Percentiles rank a stretch among this genome's conserved stretches.
These are phyloP conservation scores for Drosophila atripex DNA, from an alignment of 2,888 invertebrate genomes.

Conservation along the genomic window DNA sequence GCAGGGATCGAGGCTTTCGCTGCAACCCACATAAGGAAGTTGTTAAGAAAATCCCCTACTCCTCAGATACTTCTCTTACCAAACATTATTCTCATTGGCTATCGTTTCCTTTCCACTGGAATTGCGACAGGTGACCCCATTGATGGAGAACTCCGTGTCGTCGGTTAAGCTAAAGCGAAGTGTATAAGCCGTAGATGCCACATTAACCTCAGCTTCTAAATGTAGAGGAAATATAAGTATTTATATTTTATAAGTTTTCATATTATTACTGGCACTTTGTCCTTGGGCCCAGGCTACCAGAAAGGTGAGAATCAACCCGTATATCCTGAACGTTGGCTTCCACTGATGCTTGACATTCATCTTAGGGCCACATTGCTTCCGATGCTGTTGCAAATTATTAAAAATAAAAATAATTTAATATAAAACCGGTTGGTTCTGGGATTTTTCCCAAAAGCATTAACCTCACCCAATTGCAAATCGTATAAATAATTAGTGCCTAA, in stretches of 20 bases:
- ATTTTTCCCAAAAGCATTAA: slow-evolving; percentile 29
- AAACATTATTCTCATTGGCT: slow-evolving; percentile 58
- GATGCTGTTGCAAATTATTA: slow-evolving; percentile 36
- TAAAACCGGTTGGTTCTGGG: slow-evolving; percentile 27
- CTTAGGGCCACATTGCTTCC: slow-evolving; percentile 62
- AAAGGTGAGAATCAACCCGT: slow-evolving; percentile 45
- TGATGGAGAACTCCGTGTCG: slow-evolving; percentile 61
- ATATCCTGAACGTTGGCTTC: slow-evolving; percentile 48
- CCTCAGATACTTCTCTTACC: slow-evolving; percentile 53
- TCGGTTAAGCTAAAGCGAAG: slow-evolving; percentile 60
- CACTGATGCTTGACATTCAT: slow-evolving; percentile 54
- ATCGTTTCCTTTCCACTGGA: slow-evolving; percentile 36
- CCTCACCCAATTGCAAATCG: slow-evolving; percentile 20
- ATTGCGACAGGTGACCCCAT: slow-evolving; percentile 66
- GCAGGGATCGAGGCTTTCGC: slow-evolving; percentile 79
- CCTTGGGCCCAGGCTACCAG: slow-evolving; percentile 31
- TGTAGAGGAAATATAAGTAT: neutral
- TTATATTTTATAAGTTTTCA: neutral
- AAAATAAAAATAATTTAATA: slow-evolving; percentile 17
- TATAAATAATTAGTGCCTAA: slow-evolving; percentile 8
- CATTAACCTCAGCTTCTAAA: slow-evolving; percentile 52
- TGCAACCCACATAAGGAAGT: slow-evolving; percentile 34
- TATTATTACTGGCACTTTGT: slow-evolving; percentile 6
- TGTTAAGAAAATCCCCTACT: neutral
- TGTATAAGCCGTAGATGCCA: slow-evolving; percentile 55